Percentiles rank a stretch among this genome's conserved stretches.
These are phyloP conservation scores for Notolepis coatsorum DNA, from an alignment of 2,797 vertebrate species.

Conservation along the genomic window DNA sequence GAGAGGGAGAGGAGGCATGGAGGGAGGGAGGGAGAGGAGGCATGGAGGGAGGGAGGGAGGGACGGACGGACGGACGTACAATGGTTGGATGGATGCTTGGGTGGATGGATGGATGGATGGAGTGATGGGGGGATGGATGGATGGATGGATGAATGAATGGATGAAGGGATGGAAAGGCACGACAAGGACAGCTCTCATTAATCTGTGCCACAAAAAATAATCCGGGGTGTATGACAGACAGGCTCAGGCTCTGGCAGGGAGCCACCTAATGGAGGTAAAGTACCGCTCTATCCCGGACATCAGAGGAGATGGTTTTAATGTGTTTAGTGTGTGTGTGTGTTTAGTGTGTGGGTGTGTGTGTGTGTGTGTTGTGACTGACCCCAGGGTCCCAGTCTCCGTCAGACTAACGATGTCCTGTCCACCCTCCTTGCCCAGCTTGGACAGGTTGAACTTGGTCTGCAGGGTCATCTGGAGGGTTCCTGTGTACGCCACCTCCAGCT, in stretches of 20 bases:
- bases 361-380: constrained; percentile 68
- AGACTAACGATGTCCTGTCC: constrained; percentile 63
- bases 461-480: constrained; percentile 91
- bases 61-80: too few species aligned
- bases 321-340: background rate
- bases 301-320: background rate
- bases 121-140: too few species aligned
- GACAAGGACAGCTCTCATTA: too few species aligned
- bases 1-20: too few species aligned
- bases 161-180: too few species aligned
- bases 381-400: constrained; percentile 57
- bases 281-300: background rate
- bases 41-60: too few species aligned
- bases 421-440: constrained; percentile 88
- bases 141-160: too few species aligned
- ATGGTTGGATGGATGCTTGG: too few species aligned
- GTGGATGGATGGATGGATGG: too few species aligned
- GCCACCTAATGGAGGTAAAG: constrained; percentile 8
- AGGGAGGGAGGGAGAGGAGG: too few species aligned
- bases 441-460: constrained; percentile 92
- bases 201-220: too few species aligned
- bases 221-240: background rate
- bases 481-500: constrained; percentile 87
- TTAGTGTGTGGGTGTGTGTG: background rate
- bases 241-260: background rate